These are phyloP conservation scores for Holacanthus passer DNA, from an alignment of 2,113 vertebrate genomes.

Conservation along the genomic window DNA sequence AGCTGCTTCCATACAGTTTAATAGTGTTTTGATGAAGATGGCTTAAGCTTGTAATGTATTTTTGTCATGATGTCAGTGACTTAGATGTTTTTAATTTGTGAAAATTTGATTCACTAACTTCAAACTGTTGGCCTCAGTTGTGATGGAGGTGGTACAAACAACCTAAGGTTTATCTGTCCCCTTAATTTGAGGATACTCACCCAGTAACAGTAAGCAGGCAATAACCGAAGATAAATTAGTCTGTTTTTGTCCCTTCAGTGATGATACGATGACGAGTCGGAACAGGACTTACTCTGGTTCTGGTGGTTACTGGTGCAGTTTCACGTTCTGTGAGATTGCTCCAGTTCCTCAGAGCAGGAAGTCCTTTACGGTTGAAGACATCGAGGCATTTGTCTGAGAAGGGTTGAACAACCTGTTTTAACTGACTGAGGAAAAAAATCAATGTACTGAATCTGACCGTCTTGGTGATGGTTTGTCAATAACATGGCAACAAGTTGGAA, in stretches of 20 bases:
- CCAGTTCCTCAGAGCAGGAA: neutral
- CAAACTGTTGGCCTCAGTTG: no score
- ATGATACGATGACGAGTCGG: slow-evolving; percentile 90
- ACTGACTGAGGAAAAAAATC: no score
- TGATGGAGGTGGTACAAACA: neutral
- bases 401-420: slow-evolving; percentile 46
- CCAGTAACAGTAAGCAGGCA: neutral
- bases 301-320: neutral
- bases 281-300: slow-evolving; percentile 63
- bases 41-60: no score
- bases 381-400: slow-evolving; percentile 94
- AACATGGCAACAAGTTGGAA: no score
- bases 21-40: no score
- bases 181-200: neutral
- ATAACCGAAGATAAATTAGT: neutral
- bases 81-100: neutral
- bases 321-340: neutral
- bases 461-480: no score
- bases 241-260: slow-evolving; percentile 83
- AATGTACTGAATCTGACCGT: no score
- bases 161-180: neutral
- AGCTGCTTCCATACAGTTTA: neutral
- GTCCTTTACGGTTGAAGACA: slow-evolving; percentile 81
- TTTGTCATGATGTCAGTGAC: no score
- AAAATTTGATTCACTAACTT: neutral